These are phyloP conservation scores for Amblyraja radiata DNA, from an alignment of 2,797 vertebrate genomes.

Conservation along the genomic window DNA sequence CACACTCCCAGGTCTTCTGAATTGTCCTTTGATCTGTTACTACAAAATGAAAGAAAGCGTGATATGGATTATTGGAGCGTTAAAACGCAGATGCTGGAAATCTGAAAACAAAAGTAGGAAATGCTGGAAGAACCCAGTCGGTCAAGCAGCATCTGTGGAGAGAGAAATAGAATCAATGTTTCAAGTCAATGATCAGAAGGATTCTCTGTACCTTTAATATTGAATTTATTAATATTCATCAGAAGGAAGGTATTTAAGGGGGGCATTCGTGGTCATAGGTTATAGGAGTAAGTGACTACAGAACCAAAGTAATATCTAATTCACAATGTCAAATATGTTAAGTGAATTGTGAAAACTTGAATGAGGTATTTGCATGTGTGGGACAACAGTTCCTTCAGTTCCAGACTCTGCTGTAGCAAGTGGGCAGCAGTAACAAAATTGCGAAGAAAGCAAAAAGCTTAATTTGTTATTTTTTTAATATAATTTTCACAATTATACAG, in stretches of 20 bases:
- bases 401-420: too few relatives aligned
- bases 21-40: background rate
- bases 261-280: background rate
- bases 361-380: background rate
- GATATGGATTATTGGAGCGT: too few relatives aligned
- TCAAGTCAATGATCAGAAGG: background rate
- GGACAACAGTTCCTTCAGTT: background rate
- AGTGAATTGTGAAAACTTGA: background rate
- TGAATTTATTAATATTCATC: background rate
- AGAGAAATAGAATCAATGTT: background rate
- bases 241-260: background rate
- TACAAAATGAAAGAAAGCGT: background rate
- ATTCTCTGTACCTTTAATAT: background rate
- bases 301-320: background rate
- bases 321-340: background rate
- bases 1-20: background rate
- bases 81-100: too few relatives aligned
- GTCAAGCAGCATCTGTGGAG: too few relatives aligned
- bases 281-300: background rate
- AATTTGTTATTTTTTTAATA: background rate
- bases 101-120: too few relatives aligned
- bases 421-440: background rate
- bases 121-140: background rate
- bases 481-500: background rate
- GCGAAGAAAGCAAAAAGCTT: too few relatives aligned